Percentiles rank a stretch among this genome's conserved stretches.
Conservation (phyloP, 2,113 vertebrate species). For the Sturnus vulgaris region DNA sequence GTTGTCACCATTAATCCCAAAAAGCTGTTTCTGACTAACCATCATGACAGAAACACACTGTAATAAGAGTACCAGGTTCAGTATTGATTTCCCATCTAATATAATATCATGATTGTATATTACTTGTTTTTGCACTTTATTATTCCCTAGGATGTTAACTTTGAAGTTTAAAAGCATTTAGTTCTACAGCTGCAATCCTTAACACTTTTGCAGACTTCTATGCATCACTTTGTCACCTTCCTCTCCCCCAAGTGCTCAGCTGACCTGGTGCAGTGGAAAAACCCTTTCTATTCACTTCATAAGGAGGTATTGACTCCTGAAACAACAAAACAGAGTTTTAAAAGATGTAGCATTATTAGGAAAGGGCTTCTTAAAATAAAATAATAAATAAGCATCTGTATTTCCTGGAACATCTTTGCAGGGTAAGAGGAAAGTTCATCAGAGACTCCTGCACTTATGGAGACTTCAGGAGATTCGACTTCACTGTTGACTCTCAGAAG, state of each 20-base stretch:
- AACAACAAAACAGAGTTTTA: background rate
- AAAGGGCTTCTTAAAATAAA: background rate
- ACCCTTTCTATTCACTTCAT: background rate
- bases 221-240: slow-evolving; percentile 22
- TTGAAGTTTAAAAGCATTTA: slow-evolving; percentile 61
- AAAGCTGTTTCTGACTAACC: slow-evolving; percentile 11
- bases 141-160: slow-evolving; percentile 48
- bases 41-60: background rate
- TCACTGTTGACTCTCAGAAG: background rate
- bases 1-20: background rate
- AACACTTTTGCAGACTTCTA: background rate
- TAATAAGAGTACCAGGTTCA: slow-evolving; percentile 6
- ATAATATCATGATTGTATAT: slow-evolving; percentile 52
- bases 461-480: background rate
- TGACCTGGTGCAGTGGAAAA: slow-evolving; percentile 7
- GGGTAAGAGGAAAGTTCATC: background rate
- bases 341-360: background rate
- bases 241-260: background rate
- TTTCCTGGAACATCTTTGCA: background rate
- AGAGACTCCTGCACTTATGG: background rate
- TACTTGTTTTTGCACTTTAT: slow-evolving; percentile 58
- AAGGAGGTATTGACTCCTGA: background rate
- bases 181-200: slow-evolving; percentile 41
- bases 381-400: background rate
- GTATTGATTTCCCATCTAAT: slow-evolving; percentile 63